Percentiles rank a stretch among this genome's conserved stretches.
Conservation (phyloP, 1,140 invertebrate species). For the Drosophila orosa region DNA sequence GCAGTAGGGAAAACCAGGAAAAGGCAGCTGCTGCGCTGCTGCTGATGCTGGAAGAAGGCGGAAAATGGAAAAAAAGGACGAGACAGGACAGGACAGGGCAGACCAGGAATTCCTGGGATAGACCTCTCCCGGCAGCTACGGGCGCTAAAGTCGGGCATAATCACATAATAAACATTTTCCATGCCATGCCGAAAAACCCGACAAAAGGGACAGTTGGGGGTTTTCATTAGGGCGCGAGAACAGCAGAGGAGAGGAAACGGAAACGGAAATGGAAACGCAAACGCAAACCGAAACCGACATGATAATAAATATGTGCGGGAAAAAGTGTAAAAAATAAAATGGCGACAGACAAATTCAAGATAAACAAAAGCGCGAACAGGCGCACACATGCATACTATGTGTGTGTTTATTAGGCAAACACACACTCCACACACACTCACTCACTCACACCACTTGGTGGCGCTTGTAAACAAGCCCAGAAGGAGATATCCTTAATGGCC, state of each 20-base stretch:
- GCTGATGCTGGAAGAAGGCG: slow-evolving; percentile 6
- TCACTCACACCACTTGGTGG: slow-evolving; percentile 6
- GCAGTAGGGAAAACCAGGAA: slow-evolving; percentile 4
- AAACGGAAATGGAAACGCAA: slow-evolving; percentile 35
- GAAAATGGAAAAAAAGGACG: slow-evolving; percentile 34
- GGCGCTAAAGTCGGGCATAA: slow-evolving; percentile 74
- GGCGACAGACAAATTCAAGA: slow-evolving; percentile 65
- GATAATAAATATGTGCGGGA: slow-evolving; percentile 74
- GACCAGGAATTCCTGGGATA: slow-evolving; percentile 38
- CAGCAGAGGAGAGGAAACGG: slow-evolving; percentile 8
- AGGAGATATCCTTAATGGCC: slow-evolving; percentile 48
- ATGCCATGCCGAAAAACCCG: slow-evolving; percentile 16
- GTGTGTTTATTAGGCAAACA: slow-evolving; percentile 31
- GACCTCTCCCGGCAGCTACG: slow-evolving; percentile 29
- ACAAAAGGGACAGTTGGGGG: slow-evolving; percentile 48
- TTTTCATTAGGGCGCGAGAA: slow-evolving; percentile 63
- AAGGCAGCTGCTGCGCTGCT: slow-evolving; percentile 13
- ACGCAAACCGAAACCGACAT: slow-evolving; percentile 65
- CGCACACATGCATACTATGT: slow-evolving; percentile 10
- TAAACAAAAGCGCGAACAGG: slow-evolving; percentile 62
- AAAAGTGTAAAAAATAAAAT: slow-evolving; percentile 69
- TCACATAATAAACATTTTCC: slow-evolving; percentile 79
- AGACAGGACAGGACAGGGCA: slow-evolving; percentile 28
- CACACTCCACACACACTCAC: slow-evolving; percentile 20
- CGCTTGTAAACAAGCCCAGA: slow-evolving; percentile 28